Evolutionary conservation across 2,888 invertebrate species (phyloP).

Genomic region (Andrena hattorfiana): DNA sequence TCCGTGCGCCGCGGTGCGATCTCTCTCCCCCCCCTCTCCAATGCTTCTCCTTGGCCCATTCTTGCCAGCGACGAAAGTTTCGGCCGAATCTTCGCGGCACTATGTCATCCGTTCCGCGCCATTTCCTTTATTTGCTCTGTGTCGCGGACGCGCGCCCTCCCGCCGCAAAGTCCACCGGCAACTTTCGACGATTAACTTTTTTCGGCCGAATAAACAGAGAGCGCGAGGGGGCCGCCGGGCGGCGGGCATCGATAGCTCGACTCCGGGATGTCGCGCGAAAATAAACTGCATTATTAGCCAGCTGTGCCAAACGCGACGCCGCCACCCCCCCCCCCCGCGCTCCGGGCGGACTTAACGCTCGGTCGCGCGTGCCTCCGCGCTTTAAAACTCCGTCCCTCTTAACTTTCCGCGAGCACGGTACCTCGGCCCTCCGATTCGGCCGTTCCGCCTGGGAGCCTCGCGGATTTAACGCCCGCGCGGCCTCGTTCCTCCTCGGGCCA

Average conservation of each 20-base stretch:
- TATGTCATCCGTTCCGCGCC: slow-evolving; percentile 67
- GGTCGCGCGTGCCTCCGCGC: slow-evolving; percentile 14
- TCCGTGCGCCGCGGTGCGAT: not conserved
- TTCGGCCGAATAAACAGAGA: slow-evolving; percentile 49
- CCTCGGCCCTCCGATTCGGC: too few relatives aligned
- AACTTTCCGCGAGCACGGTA: slow-evolving; percentile 1
- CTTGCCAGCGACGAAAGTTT: slow-evolving; percentile 32
- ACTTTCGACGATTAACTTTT: slow-evolving; percentile 65
- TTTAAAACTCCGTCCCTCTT: not conserved
- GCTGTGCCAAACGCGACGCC: slow-evolving; percentile 40
- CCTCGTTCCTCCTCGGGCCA: too few relatives aligned
- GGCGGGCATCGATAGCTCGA: slow-evolving; percentile 40
- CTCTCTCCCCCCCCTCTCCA: not conserved
- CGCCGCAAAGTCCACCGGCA: slow-evolving; percentile 44
- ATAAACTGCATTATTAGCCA: slow-evolving; percentile 54
- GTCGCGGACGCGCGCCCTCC: slow-evolving; percentile 30
- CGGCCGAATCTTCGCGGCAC: slow-evolving; percentile 49
- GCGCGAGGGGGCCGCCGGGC: slow-evolving; percentile 10
- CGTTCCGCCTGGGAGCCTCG: not conserved
- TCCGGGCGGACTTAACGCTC: slow-evolving; percentile 27
- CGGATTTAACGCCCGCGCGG: not conserved
- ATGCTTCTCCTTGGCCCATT: not conserved
- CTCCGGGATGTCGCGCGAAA: slow-evolving; percentile 22
- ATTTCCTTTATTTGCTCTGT: slow-evolving; percentile 61
- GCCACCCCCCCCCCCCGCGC: not conserved